phyloP scores from a whole-genome alignment of 2,113 vertebrate species.

The Tapirus terrestris region DNA sequence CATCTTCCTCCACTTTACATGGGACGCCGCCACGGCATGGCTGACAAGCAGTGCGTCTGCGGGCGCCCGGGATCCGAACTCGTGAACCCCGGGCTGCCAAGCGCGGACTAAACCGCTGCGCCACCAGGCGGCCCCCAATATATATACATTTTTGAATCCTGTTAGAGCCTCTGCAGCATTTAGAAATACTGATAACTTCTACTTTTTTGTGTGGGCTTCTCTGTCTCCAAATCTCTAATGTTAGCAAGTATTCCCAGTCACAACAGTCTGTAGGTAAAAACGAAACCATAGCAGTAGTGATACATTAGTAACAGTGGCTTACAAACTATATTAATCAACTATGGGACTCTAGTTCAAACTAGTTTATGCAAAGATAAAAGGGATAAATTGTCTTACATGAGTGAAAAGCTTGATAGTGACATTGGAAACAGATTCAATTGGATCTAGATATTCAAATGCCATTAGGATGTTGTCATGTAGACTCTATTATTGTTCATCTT shows the following conservation, averaged over 20 bases:
- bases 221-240: not conserved
- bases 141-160: not conserved
- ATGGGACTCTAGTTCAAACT: not conserved
- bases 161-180: not conserved
- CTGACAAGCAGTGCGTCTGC: too few species aligned
- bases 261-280: not conserved
- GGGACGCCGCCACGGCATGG: too few species aligned
- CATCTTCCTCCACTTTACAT: too few species aligned
- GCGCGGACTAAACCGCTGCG: too few species aligned
- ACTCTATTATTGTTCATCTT: not conserved
- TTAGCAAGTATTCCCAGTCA: not conserved
- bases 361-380: not conserved
- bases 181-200: not conserved
- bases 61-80: too few species aligned
- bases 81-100: too few species aligned
- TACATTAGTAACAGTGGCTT: not conserved
- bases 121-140: too few species aligned
- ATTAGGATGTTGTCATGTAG: not conserved
- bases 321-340: not conserved
- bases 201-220: not conserved
- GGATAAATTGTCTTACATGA: not conserved
- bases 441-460: not conserved
- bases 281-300: not conserved
- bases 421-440: not conserved
- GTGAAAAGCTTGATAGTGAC: not conserved